Percentiles rank a stretch among this genome's conserved stretches.
Conservation (phyloP, 2,888 invertebrate genomes). For the Argyresthia goedartella region DNA sequence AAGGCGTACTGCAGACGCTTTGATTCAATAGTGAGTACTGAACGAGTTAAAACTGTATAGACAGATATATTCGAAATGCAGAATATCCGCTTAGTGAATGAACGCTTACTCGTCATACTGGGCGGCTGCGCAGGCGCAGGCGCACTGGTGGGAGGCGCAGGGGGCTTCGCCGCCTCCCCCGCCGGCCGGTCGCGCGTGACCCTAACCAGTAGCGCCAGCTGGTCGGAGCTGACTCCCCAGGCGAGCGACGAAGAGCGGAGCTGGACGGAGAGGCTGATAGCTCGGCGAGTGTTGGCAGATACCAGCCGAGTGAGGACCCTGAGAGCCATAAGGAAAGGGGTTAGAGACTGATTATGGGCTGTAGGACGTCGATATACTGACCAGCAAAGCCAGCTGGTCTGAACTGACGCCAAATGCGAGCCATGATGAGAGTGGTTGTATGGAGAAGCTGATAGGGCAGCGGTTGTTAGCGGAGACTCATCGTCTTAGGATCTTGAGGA, state of each 20-base stretch:
- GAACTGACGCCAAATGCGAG: too few species aligned
- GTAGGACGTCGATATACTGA: neutral
- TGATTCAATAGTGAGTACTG: too few species aligned
- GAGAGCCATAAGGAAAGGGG: too few species aligned
- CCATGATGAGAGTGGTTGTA: too few species aligned
- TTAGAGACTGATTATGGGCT: neutral
- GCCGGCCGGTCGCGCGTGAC: conserved; percentile 17
- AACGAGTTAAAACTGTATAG: too few species aligned
- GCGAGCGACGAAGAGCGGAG: conserved; percentile 37
- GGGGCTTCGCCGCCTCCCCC: conserved; percentile 3
- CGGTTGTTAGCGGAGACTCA: too few species aligned
- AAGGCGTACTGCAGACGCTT: too few species aligned
- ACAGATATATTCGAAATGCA: too few species aligned
- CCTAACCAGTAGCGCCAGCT: conserved; percentile 37
- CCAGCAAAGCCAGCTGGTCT: neutral
- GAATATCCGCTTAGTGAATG: too few species aligned
- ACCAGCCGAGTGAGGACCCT: conserved; percentile 44
- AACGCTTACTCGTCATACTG: neutral
- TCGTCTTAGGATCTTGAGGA: too few species aligned
- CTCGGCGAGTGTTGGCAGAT: conserved; percentile 43
- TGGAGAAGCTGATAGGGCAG: too few species aligned
- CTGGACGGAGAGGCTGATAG: conserved; percentile 33
- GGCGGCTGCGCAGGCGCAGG: neutral
- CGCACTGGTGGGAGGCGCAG: neutral
- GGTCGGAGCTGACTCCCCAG: conserved; percentile 46